Base-by-base conservation (phyloP, 2,888 invertebrate species). In the Metopia argyrocephala region DNA sequence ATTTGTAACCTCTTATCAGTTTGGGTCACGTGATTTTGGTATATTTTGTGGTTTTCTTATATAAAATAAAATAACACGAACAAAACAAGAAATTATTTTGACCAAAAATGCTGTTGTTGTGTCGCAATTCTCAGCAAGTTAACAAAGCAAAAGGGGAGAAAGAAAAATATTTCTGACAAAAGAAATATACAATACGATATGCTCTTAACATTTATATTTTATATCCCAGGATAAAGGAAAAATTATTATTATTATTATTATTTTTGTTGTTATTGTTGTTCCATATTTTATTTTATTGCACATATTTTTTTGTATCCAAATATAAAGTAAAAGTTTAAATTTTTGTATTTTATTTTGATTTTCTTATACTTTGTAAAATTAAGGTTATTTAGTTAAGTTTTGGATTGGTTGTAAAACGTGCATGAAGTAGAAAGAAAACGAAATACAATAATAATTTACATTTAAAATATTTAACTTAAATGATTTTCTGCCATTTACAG, bases 1-100 rank as follows among this genome's bases (percentile, higher is more conserved):
- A 23, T 56, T 25, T 71, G 46, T 66, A 75, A 75, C 62, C 50
- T n/a, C n/a, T 79, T 68, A 76, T 71, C 66, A 79, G 56, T 79
- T 75, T 62, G 23, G 62, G 79, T 79, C 79, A 79, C 76, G 71
- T 79, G 66, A 79, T 76, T 71, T 76, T 71, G 62, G 61, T 75
- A 28, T 68, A 71, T 62, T 79, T 68, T 76, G 76, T 62, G 68
- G 59, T 71, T 66, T 65, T 59, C 48, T 61, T 54, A 66, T 25
- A 48, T 4, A 28, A 65, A 18, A 23, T 4, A 50, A 52, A 59
- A 28, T 6, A 31, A 21, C 27, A 31, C 20, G 4, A 31, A 7
- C n/a, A n/a, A 59, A 28, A 28, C 18, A 27, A n/a, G 61, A 76
- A 66, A 54, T 76, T 66, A 66, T 61, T 61, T 66, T 57, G 48